Percentiles rank a stretch among this genome's conserved stretches.
Conservation (phyloP, 2,113 vertebrate genomes). For the Eurypyga helias region DNA sequence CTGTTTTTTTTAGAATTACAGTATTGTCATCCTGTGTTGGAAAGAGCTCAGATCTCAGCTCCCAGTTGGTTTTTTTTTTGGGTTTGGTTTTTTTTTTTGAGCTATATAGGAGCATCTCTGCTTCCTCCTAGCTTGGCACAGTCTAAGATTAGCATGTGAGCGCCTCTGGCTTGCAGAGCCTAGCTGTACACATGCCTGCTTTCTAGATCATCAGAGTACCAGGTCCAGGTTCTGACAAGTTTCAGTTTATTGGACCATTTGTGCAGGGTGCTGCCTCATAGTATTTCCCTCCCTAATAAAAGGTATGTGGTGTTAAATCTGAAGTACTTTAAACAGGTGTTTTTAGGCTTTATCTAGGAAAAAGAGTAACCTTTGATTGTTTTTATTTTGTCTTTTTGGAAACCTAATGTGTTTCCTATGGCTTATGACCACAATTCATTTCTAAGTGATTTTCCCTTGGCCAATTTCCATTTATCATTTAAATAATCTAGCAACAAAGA, state of each 20-base stretch:
- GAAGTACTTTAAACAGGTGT: not conserved
- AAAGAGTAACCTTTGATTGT: constrained; percentile 12
- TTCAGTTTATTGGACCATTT: not conserved
- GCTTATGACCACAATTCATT: constrained; percentile 53
- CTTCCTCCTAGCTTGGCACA: not conserved
- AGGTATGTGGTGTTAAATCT: not conserved
- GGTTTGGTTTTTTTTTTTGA: not conserved
- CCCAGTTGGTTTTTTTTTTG: not conserved
- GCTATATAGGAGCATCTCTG: not conserved
- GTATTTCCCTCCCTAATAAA: not conserved
- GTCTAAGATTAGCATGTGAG: constrained; percentile 21
- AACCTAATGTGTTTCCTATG: constrained; percentile 36
- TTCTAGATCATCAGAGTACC: not conserved
- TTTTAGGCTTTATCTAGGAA: not conserved
- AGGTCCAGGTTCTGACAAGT: not conserved
- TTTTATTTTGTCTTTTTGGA: constrained; percentile 65
- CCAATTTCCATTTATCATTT: constrained; percentile 67
- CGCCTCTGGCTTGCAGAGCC: not conserved
- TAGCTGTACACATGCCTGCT: not conserved
- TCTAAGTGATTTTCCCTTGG: constrained; percentile 51
- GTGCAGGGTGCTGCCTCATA: not conserved
- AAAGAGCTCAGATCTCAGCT: constrained; percentile 15
- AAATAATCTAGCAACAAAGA: constrained; percentile 67
- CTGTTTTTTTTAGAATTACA: not conserved
- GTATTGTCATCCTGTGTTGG: not conserved